Evolutionary conservation across 2,797 vertebrate species (phyloP).

Genomic region (Uromys caudimaculatus): DNA sequence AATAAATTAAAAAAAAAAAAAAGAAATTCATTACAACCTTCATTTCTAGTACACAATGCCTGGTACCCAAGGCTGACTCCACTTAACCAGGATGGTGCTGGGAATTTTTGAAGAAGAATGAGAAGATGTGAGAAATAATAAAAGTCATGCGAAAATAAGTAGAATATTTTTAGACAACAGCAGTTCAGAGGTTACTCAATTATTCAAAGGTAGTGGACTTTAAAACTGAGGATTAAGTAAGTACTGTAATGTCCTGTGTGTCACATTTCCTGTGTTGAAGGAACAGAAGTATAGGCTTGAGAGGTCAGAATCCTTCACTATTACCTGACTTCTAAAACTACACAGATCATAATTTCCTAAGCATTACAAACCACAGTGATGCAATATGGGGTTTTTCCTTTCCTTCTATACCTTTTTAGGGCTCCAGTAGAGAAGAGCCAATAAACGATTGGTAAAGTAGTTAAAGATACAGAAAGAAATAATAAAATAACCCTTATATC

Average conservation of each 20-base stretch:
- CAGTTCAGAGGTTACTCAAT: neutral
- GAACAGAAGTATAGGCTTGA: conserved; percentile 37
- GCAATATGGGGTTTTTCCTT: neutral
- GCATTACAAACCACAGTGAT: neutral
- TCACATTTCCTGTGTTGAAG: neutral
- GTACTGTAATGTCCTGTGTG: neutral
- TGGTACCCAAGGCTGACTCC: neutral
- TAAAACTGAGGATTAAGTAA: conserved; percentile 9
- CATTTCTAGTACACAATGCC: neutral
- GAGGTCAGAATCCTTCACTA: neutral
- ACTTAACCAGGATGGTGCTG: neutral
- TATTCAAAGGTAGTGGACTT: neutral
- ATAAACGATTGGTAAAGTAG: neutral
- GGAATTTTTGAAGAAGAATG: neutral
- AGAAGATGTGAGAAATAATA: neutral
- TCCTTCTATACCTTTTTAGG: neutral
- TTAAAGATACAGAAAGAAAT: neutral
- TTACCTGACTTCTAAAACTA: neutral
- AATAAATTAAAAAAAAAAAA: too few relatives aligned
- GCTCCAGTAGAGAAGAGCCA: neutral
- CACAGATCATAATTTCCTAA: conserved; percentile 26
- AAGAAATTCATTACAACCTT: neutral
- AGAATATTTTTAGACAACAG: neutral
- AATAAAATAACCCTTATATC: neutral
- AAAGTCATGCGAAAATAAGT: neutral